A percentile compares a stretch with the other conserved stretches of the same genome.
Conservation (phyloP, 2,888 invertebrate species). For the Ashinkailepas kermadecensis region DNA sequence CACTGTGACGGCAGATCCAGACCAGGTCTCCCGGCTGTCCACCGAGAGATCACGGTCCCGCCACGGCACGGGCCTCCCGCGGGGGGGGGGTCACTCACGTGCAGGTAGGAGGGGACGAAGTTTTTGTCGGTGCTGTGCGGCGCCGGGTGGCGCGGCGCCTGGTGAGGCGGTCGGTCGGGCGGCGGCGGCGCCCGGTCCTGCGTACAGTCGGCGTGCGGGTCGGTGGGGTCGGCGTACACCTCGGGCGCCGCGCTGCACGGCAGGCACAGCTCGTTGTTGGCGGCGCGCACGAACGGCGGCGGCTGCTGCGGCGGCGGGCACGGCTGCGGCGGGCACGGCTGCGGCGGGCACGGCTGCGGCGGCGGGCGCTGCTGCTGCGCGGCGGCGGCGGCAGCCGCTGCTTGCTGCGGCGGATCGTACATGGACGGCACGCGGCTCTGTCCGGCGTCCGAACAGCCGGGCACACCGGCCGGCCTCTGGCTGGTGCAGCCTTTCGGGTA, state of each 20-base stretch:
- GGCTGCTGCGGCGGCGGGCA: not conserved
- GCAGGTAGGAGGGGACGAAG: conserved; percentile 13
- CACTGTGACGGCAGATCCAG: no score
- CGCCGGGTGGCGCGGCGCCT: not conserved
- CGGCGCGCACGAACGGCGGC: conserved; percentile 17
- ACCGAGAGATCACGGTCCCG: no score
- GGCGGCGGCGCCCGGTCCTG: not conserved
- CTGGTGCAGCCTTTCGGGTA: conserved; percentile 13
- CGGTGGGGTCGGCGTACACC: not conserved
- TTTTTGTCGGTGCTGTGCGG: not conserved
- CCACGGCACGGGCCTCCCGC: no score
- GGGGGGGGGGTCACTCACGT: not conserved
- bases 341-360: not conserved
- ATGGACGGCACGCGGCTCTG: conserved; percentile 5
- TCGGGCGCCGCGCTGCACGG: conserved; percentile 18
- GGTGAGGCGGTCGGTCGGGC: not conserved
- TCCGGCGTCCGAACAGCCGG: not conserved
- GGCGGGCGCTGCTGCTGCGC: no score
- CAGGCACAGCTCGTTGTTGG: not conserved
- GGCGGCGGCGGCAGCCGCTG: not conserved
- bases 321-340: not conserved
- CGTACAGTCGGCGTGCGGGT: conserved; percentile 1
- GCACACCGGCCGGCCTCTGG: not conserved
- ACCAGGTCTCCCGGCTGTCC: no score
- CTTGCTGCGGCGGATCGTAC: conserved; percentile 6